Evolutionary conservation across 1,140 invertebrate genomes (phyloP).

Genomic region (Ips nitidus): DNA sequence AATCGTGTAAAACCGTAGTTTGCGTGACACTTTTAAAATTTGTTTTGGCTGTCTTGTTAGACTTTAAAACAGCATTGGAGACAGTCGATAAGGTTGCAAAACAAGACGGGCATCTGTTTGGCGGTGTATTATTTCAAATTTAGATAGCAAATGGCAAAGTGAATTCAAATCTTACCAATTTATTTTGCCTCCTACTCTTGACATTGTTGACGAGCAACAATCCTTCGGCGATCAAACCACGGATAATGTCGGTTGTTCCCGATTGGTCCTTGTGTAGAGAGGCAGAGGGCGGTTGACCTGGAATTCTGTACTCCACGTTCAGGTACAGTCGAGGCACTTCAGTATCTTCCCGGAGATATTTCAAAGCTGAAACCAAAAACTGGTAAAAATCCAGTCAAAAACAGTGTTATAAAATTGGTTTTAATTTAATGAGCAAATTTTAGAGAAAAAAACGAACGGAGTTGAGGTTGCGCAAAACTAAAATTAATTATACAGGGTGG

Average conservation of each 20-base stretch:
- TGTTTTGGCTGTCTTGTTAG: too few species aligned
- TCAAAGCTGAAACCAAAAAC: slow-evolving; percentile 57
- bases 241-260: slow-evolving; percentile 80
- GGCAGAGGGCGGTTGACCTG: slow-evolving; percentile 65
- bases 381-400: not conserved
- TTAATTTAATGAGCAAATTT: not conserved
- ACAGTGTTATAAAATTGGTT: not conserved
- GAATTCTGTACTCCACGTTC: slow-evolving; percentile 71
- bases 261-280: slow-evolving; percentile 70
- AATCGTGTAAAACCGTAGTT: too few species aligned
- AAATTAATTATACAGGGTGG: too few species aligned
- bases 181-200: slow-evolving; percentile 77
- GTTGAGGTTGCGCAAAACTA: too few species aligned
- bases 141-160: too few species aligned
- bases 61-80: too few species aligned
- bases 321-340: slow-evolving; percentile 66
- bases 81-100: too few species aligned
- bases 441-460: too few species aligned
- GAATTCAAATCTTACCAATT: slow-evolving; percentile 60
- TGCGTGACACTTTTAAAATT: too few species aligned
- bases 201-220: slow-evolving; percentile 78
- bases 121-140: too few species aligned
- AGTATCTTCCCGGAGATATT: slow-evolving; percentile 68
- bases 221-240: slow-evolving; percentile 83
- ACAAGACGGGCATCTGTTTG: too few species aligned